Percentiles rank a stretch among this genome's conserved stretches.
Evolutionary conservation across 2,797 vertebrate species (phyloP).

Genomic region (Chromobotia macracanthus): DNA sequence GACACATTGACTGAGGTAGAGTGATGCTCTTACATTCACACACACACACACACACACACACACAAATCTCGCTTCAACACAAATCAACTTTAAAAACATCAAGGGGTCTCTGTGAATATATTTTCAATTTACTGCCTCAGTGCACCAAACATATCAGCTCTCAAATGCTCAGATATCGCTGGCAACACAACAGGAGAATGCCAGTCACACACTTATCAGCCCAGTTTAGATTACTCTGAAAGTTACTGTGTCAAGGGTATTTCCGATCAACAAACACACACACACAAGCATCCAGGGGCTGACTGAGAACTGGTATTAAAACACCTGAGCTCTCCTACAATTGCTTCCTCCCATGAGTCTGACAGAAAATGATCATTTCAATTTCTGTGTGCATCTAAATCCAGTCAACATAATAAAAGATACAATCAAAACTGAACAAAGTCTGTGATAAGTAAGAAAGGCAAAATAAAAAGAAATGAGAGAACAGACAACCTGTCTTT

Average conservation of each 20-base stretch:
- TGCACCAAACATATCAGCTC: slow-evolving; percentile 60
- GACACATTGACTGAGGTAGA: slow-evolving; percentile 21
- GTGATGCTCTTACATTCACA: not conserved
- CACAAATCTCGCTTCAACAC: slow-evolving; percentile 31
- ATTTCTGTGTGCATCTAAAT: not conserved
- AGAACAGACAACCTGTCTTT: not conserved
- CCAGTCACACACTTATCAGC: slow-evolving; percentile 47
- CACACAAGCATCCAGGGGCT: slow-evolving; percentile 7
- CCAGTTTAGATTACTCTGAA: slow-evolving; percentile 47
- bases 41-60: not conserved
- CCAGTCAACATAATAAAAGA: slow-evolving; percentile 3
- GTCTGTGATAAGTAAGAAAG: not conserved
- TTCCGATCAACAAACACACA: slow-evolving; percentile 7
- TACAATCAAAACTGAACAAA: not conserved
- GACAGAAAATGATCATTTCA: slow-evolving; percentile 6
- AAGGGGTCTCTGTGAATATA: slow-evolving; percentile 58
- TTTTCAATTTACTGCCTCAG: slow-evolving; percentile 72
- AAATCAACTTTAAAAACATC: slow-evolving; percentile 66
- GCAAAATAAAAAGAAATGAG: not conserved
- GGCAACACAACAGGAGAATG: slow-evolving; percentile 41
- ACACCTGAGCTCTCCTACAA: slow-evolving; percentile 28
- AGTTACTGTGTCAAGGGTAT: slow-evolving; percentile 38
- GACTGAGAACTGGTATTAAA: slow-evolving; percentile 28
- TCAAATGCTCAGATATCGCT: slow-evolving; percentile 51
- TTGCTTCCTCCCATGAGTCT: slow-evolving; percentile 27